Conservation (phyloP, 2,113 vertebrate species). For the Stictonetta naevosa region DNA sequence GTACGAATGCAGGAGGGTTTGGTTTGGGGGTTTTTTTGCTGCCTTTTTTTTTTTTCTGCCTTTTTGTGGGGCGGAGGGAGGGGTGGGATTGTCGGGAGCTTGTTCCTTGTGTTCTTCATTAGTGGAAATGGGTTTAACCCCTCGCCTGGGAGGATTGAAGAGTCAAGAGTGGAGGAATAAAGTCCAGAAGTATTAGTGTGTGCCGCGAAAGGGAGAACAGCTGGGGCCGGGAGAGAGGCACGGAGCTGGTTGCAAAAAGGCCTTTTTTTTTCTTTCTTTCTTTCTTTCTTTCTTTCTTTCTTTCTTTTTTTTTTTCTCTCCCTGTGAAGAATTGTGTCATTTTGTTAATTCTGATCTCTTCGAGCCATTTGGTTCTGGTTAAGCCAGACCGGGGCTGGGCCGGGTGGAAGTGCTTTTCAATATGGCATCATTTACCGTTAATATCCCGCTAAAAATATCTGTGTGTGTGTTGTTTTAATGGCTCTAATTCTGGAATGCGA, state of each 20-base stretch:
- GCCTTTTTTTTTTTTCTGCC: no score
- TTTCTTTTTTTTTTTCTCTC: neutral
- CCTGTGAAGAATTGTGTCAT: neutral
- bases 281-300: no score
- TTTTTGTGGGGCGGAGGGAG: neutral
- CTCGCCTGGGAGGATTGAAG: neutral
- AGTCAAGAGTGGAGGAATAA: neutral
- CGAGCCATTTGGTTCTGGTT: conserved; percentile 36
- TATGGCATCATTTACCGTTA: conserved; percentile 30
- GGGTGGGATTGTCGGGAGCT: neutral
- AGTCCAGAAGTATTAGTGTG: neutral
- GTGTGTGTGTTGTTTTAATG: conserved; percentile 70
- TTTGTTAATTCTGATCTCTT: neutral
- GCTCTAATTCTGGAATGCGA: conserved; percentile 85
- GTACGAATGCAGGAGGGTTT: neutral
- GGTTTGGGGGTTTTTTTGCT: fast-evolving
- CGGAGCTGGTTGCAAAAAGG: fast-evolving
- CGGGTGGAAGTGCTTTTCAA: conserved; percentile 42
- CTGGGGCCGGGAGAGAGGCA: neutral
- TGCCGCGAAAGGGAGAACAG: neutral
- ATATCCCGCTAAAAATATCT: conserved; percentile 64
- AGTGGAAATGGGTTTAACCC: neutral
- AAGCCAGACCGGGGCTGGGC: neutral
- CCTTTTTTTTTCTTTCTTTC: no score
- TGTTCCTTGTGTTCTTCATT: neutral